phyloP scores from a whole-genome alignment of 1,140 invertebrate genomes.

The Aphis craccivora region DNA sequence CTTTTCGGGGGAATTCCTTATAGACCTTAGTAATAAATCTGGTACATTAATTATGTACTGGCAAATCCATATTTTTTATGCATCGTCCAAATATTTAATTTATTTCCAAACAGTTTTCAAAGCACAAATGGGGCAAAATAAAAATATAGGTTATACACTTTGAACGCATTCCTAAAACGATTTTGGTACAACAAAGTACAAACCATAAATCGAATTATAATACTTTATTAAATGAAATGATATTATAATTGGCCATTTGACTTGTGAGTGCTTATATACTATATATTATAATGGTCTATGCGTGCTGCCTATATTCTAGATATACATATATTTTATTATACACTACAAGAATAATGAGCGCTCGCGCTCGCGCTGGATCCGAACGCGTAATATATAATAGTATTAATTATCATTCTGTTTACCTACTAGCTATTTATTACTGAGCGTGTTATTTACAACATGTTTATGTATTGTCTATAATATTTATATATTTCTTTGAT shows the following conservation, averaged over 20 bases:
- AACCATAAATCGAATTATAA: not conserved
- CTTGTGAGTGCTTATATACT: not conserved
- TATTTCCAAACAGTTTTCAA: not conserved
- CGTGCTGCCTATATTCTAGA: not conserved
- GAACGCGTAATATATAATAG: not conserved
- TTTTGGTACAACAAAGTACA: constrained; percentile 18
- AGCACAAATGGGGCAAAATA: not conserved
- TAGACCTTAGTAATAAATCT: not conserved
- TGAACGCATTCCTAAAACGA: not conserved
- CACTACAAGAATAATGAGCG: not conserved
- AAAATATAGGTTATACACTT: not conserved
- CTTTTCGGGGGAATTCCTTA: not conserved
- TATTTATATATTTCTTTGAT: constrained; percentile 20
- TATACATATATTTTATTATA: not conserved
- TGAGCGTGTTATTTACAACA: not conserved
- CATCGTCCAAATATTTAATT: not conserved
- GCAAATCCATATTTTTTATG: not conserved
- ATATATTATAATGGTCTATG: not conserved
- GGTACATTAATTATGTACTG: not conserved
- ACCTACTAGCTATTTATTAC: not conserved
- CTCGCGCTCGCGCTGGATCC: not conserved
- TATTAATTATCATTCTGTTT: not conserved
- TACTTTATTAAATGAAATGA: not conserved
- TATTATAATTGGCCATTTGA: not conserved
- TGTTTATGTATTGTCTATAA: not conserved